Base-by-base conservation (phyloP, 2,113 vertebrate species). In the Gobiocypris rarus region DNA sequence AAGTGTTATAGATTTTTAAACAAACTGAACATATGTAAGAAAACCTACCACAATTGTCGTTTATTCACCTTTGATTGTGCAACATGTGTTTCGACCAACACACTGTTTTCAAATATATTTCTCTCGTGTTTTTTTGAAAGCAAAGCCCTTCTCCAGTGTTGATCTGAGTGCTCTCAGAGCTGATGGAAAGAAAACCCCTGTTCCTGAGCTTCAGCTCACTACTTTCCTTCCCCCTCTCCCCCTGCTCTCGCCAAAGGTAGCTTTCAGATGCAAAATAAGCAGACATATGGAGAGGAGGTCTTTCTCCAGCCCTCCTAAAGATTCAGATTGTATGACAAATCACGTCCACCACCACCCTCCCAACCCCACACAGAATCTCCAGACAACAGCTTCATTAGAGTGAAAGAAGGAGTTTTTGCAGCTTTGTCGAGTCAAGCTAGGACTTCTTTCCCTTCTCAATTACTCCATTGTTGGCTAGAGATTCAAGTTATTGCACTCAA, bases 241-340 rank as follows among this genome's bases (percentile, higher is more conserved):
- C 84, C 83, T 86, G 65, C 59, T 83, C 87, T 87, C 87, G 77
- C 86, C 83, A 82, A 81, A 87, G 69, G 75, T 82, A 91, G 90
- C 93, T 95, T 95, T 95, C 93, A 94, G 83, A 95, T 95, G 94
- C 92, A 91, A 94, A 95, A 89, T 85, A 95, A 91, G 92, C 86
- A 90, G 93, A 94, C 94, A 95, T 95, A 95, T 95, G 94, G 94
- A 91, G 92, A 91, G 94, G 94, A 94, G 94, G 94, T 91, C 89
- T 94, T 93, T 91, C 90, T 86, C 83, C 91, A 70, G 89, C 89
- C 90, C 92, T 93, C 93, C 93, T 94, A 94, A 95, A 95, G 92
- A 94, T 94, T 94, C 93, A 91, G 90, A 94, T 94, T 94, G 94
- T 94, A 93, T 95, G 94, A 94, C 94, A 94, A 93, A 95, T 95